Base-by-base conservation (phyloP, 2,113 vertebrate genomes). In the Dolichotis patagonum region DNA sequence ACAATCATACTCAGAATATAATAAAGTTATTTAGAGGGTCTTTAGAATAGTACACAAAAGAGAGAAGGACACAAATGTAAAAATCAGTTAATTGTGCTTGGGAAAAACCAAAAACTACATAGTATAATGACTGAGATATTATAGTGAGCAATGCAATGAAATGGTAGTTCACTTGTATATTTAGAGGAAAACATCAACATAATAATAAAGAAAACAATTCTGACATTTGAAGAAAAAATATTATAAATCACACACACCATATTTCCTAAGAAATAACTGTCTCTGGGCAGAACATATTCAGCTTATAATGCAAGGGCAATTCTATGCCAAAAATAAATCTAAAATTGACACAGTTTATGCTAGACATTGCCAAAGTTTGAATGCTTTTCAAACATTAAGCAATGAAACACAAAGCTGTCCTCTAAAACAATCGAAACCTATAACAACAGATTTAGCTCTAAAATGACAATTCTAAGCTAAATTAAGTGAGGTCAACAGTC, bases 1-100 rank as follows among this genome's bases (percentile, higher is more conserved):
- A 28, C 30, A 93, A 13, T 78, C 69, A 95, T 85, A 9, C 1
- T 85, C 71, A 88, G 71, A 85, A 69, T 94, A 88, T 13, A 88
- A 90, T 90, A 58, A 96, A 95, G 85, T 95, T 22, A 96, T 83
- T 86, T 49, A 92, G 46, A 95, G 17, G 14, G 58, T 96, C 35
- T 85, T 41, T 16, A 43, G 54, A 89, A 56, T 20, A 69, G 7
- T 11, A 58, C 1, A 49, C 71, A 52, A 52, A 85, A 78, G 63
- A 73, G 14, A 90, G 35, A 88, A 85, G 1, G 19, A 56, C 56
- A 67, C 4, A 88, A 92, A n/a, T 49, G 1, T 22, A 85, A 91
- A 77, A 82, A 93, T 75, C 49, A 52, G 10, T 52, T 52, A 67
- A 71, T 54, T 95, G 43, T 90, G 54, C 89, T 94, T 95, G 90